Conservation (phyloP, 2,797 vertebrate genomes). For the Podarcis lilfordi region DNA sequence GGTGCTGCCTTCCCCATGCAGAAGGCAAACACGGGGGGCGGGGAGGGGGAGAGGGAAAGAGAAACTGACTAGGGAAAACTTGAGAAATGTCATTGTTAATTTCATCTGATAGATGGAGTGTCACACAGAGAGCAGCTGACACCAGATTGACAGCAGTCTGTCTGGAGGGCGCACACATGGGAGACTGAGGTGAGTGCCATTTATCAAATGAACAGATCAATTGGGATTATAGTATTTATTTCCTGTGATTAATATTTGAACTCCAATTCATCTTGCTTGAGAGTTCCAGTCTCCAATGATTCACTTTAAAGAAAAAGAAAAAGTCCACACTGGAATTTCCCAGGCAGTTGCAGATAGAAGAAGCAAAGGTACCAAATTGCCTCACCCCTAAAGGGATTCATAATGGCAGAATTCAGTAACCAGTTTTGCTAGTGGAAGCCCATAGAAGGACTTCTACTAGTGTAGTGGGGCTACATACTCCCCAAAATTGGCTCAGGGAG, state of each 20-base stretch:
- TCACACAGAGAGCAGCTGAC: not conserved
- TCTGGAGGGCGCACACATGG: not conserved
- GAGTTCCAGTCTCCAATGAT: not conserved
- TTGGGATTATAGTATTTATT: constrained; percentile 15
- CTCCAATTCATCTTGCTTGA: not conserved
- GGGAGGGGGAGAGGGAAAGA: not conserved
- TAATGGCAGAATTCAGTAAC: too few species aligned
- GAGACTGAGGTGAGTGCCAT: not conserved
- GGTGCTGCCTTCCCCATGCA: not conserved
- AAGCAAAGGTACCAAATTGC: not conserved
- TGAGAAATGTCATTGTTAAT: not conserved
- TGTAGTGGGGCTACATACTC: too few species aligned
- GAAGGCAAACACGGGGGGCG: not conserved
- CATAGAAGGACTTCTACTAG: too few species aligned
- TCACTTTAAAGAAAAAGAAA: not conserved
- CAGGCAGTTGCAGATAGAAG: not conserved
- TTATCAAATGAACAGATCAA: not conserved
- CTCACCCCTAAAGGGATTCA: not conserved
- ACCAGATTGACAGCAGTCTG: constrained; percentile 22
- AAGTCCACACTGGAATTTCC: not conserved
- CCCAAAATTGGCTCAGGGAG: too few species aligned
- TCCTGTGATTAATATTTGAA: constrained; percentile 4
- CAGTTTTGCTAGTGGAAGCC: too few species aligned
- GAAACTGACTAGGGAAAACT: not conserved
- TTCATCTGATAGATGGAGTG: not conserved